Evolutionary conservation across 2,888 invertebrate genomes (phyloP).

Genomic region (Heliconius hortense): DNA sequence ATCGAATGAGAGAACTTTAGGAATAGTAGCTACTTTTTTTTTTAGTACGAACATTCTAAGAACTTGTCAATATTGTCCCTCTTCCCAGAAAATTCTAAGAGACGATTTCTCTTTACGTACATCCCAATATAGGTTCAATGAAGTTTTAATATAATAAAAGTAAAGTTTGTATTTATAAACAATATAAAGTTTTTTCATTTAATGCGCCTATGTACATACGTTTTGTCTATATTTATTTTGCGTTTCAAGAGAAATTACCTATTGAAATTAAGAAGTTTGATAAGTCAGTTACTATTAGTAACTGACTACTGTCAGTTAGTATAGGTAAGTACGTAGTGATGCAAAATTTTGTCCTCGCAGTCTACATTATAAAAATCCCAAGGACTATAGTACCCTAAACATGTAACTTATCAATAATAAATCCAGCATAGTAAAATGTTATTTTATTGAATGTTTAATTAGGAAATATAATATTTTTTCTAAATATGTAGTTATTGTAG

Average conservation of each 20-base stretch:
- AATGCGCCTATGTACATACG: background rate
- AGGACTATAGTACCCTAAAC: too few relatives aligned
- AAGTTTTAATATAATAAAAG: background rate
- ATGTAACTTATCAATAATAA: too few relatives aligned
- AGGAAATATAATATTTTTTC: background rate
- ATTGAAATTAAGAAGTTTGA: too few relatives aligned
- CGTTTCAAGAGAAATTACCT: too few relatives aligned
- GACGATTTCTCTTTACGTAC: background rate
- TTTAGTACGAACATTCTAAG: background rate
- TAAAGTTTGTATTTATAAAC: background rate
- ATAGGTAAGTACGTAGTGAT: too few relatives aligned
- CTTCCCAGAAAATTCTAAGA: background rate
- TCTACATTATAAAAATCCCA: too few relatives aligned
- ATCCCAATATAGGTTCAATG: background rate
- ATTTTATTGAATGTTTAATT: background rate
- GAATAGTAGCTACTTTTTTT: background rate
- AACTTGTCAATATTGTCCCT: constrained; percentile 1
- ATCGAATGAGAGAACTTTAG: background rate
- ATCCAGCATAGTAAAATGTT: too few relatives aligned
- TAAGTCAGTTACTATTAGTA: too few relatives aligned
- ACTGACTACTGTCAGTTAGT: too few relatives aligned
- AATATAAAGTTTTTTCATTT: background rate
- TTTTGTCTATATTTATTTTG: background rate
- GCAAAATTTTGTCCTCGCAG: too few relatives aligned
- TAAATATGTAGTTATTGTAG: background rate